phyloP scores from a whole-genome alignment of 2,113 vertebrate species.

The Narcine bancroftii region DNA sequence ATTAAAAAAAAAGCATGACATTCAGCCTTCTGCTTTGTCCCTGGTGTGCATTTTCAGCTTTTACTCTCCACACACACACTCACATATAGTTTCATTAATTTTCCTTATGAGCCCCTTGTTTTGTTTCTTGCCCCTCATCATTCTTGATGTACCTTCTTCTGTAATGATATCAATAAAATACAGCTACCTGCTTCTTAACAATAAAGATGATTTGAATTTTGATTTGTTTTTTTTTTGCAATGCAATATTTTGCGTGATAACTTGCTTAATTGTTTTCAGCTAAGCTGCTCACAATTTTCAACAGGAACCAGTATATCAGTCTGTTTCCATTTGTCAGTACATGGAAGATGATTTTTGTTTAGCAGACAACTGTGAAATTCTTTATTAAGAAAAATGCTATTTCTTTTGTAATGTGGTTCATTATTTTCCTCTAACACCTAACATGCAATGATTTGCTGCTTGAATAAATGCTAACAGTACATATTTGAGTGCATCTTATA shows the following conservation, averaged over 20 bases:
- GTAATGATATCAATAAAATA: neutral
- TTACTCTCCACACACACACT: neutral
- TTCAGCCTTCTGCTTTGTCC: neutral
- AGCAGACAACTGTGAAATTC: neutral
- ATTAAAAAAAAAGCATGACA: neutral
- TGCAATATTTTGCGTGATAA: neutral
- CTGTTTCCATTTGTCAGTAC: neutral
- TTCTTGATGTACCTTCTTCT: neutral
- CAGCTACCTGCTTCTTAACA: neutral
- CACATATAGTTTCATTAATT: neutral
- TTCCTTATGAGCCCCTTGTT: neutral
- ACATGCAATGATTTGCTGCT: neutral
- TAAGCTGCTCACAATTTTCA: neutral
- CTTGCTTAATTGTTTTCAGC: neutral
- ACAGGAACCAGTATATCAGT: neutral
- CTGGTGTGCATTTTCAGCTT: neutral
- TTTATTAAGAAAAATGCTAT: neutral
- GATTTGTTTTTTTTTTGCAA: neutral
- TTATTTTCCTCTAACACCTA: neutral
- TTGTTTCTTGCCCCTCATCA: neutral
- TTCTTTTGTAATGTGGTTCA: neutral
- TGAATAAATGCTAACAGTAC: neutral
- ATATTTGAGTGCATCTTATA: neutral
- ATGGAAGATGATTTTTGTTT: neutral
- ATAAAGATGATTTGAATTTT: conserved; percentile 15